Conservation (phyloP, 2,888 invertebrate species). For the Brachyptera putata region DNA sequence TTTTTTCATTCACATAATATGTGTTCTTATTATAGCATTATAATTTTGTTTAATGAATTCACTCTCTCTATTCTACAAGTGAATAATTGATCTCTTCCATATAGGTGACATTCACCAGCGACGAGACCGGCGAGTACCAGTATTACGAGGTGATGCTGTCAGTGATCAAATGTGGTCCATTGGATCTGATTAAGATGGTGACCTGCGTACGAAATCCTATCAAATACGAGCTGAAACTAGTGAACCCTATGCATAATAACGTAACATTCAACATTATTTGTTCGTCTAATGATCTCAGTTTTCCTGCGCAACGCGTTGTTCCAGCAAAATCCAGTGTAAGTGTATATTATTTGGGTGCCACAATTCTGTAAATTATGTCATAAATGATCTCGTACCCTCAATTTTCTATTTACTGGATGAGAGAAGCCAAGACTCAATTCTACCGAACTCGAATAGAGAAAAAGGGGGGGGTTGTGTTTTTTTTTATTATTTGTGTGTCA, state of each 20-base stretch:
- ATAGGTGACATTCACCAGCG: constrained; percentile 43
- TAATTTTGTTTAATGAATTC: background rate
- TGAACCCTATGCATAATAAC: constrained; percentile 42
- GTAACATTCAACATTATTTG: constrained; percentile 39
- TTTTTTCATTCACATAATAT: background rate
- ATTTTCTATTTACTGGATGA: no score
- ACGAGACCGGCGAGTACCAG: constrained; percentile 41
- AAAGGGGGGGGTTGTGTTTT: no score
- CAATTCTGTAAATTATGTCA: no score
- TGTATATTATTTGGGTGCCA: no score
- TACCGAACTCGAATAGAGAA: no score
- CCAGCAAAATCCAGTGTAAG: constrained; percentile 41
- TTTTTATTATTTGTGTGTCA: no score
- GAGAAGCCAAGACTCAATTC: no score
- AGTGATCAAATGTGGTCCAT: constrained; percentile 39
- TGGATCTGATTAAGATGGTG: constrained; percentile 40
- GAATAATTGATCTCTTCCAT: constrained; percentile 18
- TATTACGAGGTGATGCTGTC: constrained; percentile 41
- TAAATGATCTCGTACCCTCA: no score
- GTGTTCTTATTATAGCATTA: background rate
- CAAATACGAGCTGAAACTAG: constrained; percentile 38
- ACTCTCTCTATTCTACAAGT: no score
- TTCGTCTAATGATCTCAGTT: constrained; percentile 35
- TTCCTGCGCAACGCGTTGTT: constrained; percentile 36
- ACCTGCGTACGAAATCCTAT: constrained; percentile 41